Base-by-base conservation (phyloP, 2,888 invertebrate genomes). In the Ochropacha duplaris region DNA sequence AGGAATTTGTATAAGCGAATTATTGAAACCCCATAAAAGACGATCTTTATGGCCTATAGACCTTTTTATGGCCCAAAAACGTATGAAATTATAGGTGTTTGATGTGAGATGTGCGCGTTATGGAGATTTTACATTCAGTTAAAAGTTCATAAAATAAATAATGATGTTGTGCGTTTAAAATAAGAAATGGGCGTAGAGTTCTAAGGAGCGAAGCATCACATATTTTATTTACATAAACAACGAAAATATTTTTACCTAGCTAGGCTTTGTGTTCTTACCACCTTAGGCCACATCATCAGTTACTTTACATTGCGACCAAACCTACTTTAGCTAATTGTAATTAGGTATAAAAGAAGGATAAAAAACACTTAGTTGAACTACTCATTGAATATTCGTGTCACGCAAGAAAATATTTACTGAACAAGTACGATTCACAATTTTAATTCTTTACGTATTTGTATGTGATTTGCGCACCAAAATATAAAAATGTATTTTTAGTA, bases 391-490 rank as follows among this genome's bases (percentile, higher is more conserved):
- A 75, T 76, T 68, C 68, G 24, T 57, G 34, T 57, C 76, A 71
- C 71, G 72, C 66, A 64, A 61, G 56, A 65, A 68, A 65, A 73
- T 65, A 39, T 76, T 76, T 76, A 72, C 64, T 54, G 36, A 61
- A 57, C 56, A 39, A 28, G 62, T 71, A 65, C 66, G 72, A 69
- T 74, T 69, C n/a, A 39, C 5, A 39, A 14, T 39, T 28, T 8
- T 28, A 1, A 5, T 8, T 28, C 6, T 28, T 28, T 28, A 14
- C 34, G 34, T 34, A 34, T 14, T 14, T 39, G 39, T 39, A 6
- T 70, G 69, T 62, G 65, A 65, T 62, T 66, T 61, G 57, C 62
- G 60, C 60, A 69, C 62, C 69, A 28, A 5, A 28, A 28, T 28
- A 8, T 8, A 28, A 28, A 28, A 6, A 28, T 24, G 24, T 24